Evolutionary conservation across 1,140 invertebrate species (phyloP).

Genomic region (Ctenoplectra terminalis): DNA sequence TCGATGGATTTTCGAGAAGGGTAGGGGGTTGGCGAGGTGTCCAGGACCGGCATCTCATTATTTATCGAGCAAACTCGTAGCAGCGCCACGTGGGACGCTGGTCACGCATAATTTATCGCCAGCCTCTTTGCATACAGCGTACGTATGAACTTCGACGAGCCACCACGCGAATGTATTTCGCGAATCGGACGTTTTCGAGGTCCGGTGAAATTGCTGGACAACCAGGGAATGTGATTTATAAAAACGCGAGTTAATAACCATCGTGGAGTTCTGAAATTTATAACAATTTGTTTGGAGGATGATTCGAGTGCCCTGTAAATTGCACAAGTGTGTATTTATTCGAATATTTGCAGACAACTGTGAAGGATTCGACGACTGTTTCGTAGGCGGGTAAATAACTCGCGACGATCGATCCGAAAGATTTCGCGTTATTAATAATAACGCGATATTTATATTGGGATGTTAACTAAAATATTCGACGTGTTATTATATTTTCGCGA

Average conservation of each 20-base stretch:
- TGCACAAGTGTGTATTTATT: neutral
- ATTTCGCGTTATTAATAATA: neutral
- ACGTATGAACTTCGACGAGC: constrained; percentile 37
- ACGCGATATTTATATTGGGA: neutral
- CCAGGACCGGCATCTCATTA: constrained; percentile 55
- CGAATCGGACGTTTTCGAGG: neutral
- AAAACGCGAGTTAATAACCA: neutral
- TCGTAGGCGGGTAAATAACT: neutral
- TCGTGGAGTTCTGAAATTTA: neutral
- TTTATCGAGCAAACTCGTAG: constrained; percentile 60
- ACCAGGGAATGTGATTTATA: neutral
- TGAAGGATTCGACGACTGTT: neutral
- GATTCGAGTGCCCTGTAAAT: neutral
- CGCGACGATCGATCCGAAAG: neutral
- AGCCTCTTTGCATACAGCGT: constrained; percentile 49
- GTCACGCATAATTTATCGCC: constrained; percentile 68
- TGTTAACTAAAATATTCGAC: neutral
- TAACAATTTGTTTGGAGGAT: neutral
- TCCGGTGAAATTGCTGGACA: too few species aligned
- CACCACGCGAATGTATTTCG: constrained; percentile 5
- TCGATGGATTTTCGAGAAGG: neutral
- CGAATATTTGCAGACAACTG: neutral
- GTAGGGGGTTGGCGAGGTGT: neutral
- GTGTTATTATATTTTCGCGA: constrained; percentile 17
- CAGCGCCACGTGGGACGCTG: constrained; percentile 63